Base-by-base conservation (phyloP, 2,888 invertebrate genomes). In the Colletes collaris region DNA sequence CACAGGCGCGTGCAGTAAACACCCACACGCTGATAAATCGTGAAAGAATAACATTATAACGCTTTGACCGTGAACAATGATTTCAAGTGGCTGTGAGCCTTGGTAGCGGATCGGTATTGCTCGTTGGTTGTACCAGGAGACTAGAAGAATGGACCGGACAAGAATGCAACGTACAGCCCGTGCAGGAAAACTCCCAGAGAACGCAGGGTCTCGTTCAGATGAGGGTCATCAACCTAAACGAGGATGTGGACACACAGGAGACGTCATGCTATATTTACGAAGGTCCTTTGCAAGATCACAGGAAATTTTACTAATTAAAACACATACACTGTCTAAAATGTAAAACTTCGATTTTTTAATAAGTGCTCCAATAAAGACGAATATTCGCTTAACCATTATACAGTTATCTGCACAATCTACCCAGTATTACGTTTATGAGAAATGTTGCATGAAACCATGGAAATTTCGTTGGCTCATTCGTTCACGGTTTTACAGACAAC, bases 11-110 rank as follows among this genome's bases (percentile, higher is more conserved):
- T 35, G 58, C 37, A 2, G 40, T 35, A 37, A 16, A 40, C 44
- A 0, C 44, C 44, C 11, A 44, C 35, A n/a, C 10, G 53, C 49
- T 50, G 13, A 16, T 16, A 66, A 19, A 44, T n/a, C 7, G n/a
- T 11, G 6, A 59, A 53, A 49, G 13, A 44, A 65, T 67, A 79
- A 78, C 73, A 85, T 85, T 82, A 82, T 63, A 70, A 71, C 78
- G 76, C 73, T 67, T 46, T 91, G 89, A 92, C 89, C 89, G 87
- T 91, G 90, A 87, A 88, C 73, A 83, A 86, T 89, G 79, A 87
- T 90, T 92, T 90, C 84, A 91, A 93, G 93, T 93, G 91, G 89
- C 92, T 76, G 91, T 93, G 87, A 93, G 93, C 88, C 92, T 93
- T 86, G 93, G 92, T 75, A 85, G 88, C 76, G 93, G 93, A 82